Evolutionary conservation across 2,888 invertebrate species (phyloP), one percentile per base, ranked within the genome.

Genomic region (Agrochola litura): DNA sequence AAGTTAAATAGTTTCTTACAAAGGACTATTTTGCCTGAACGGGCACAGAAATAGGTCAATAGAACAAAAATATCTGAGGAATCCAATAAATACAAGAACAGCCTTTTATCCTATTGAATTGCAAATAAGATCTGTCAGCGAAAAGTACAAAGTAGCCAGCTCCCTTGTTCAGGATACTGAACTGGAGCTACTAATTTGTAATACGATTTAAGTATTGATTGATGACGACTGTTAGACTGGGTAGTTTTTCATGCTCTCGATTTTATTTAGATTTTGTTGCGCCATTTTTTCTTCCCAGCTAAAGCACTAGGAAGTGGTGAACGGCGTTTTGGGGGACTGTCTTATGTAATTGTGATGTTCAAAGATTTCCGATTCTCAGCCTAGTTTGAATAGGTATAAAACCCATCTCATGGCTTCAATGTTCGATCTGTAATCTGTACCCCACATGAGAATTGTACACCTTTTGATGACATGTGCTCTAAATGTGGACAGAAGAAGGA

Each of bases 61-160:
- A 78, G 78, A 78, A 86, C 69, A 85, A 77, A 83, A 88, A 79
- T 76, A 81, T 78, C 68, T 84, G 82, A 81, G 72, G 66, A 73
- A 82, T 88, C 77, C 71, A 84, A 86, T 85, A 85, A 85, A 81
- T 84, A 72, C 81, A 73, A 79, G 77, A 69, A 68, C 79, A 81
- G 74, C 77, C 74, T 72, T 30, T 79, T 77, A 82, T 85, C 88
- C 85, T 25, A 93, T 92, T 90, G 91, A 93, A 93, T 91, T 92
- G 91, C 91, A 93, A 93, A 93, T 92, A 83, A 90, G 92, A 91
- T 91, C 89, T 90, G 90, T 90, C 91, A 89, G 90, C 88, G 89
- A 88, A 92, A 91, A 91, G 92, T 92, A 92, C 91, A 92, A 92
- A 90, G 91, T 91, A 89, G 88, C 90, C 88, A 86, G 90, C 89